These are phyloP conservation scores for Xanthorhoe designata DNA, from an alignment of 2,888 invertebrate species.

Conservation along the genomic window DNA sequence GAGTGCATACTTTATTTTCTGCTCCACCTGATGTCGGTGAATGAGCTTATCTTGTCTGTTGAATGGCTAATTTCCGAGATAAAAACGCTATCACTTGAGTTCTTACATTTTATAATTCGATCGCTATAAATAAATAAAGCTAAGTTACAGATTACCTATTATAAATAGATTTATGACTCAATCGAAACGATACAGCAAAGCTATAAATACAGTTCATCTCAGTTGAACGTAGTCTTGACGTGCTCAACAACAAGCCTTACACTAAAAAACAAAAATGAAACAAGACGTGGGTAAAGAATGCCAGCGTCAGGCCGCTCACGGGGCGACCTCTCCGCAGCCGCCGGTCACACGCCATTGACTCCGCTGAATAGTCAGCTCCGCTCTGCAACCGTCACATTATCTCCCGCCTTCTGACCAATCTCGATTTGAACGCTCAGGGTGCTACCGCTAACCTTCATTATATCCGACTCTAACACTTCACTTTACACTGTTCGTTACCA, in stretches of 20 bases:
- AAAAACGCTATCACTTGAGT: constrained; percentile 6
- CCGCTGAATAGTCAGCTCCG: constrained; percentile 74
- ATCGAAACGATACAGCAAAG: constrained; percentile 37
- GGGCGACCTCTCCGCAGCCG: constrained; percentile 72
- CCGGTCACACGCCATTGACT: constrained; percentile 83
- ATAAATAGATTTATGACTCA: constrained; percentile 37
- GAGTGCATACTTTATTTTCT: constrained; percentile 75
- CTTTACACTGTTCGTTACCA: constrained; percentile 37
- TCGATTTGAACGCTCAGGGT: constrained; percentile 63
- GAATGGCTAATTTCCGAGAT: constrained; percentile 58
- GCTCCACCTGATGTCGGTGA: constrained; percentile 73
- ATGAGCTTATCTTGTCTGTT: constrained; percentile 69
- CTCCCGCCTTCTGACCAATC: constrained; percentile 68
- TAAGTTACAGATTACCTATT: constrained; percentile 18
- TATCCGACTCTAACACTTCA: constrained; percentile 43
- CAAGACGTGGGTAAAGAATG: constrained; percentile 76
- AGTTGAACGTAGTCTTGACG: constrained; percentile 47
- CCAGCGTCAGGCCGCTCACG: constrained; percentile 71
- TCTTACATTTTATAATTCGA: not conserved
- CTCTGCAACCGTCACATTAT: constrained; percentile 68
- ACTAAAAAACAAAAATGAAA: constrained; percentile 63
- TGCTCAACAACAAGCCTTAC: constrained; percentile 58
- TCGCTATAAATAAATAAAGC: not conserved
- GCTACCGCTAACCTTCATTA: constrained; percentile 58
- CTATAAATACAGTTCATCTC: constrained; percentile 44